phyloP scores from a whole-genome alignment of 2,113 vertebrate genomes.

The Corynorhinus townsendii region DNA sequence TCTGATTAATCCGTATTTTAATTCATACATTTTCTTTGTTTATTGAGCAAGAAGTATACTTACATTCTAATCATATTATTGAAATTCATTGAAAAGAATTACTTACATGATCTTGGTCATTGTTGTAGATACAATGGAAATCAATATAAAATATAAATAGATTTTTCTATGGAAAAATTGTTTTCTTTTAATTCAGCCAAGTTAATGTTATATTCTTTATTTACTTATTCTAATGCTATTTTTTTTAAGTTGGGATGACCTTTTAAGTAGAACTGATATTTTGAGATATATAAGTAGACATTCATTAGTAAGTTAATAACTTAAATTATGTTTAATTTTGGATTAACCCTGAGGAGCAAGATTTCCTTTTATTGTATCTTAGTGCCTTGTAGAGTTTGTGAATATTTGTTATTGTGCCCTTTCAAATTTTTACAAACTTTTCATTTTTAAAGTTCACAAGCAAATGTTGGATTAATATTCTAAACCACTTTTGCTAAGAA shows the following conservation, averaged over 20 bases:
- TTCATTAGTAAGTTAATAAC: conserved; percentile 11
- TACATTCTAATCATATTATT: neutral
- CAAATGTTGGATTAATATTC: conserved; percentile 28
- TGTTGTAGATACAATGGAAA: conserved; percentile 29
- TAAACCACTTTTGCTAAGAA: conserved; percentile 13
- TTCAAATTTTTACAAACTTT: conserved; percentile 27
- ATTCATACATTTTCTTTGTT: neutral
- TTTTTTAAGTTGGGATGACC: neutral
- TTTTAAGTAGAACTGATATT: conserved; percentile 39
- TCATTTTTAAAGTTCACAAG: conserved; percentile 13
- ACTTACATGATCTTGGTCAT: neutral
- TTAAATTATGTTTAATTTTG: conserved; percentile 26
- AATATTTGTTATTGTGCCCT: neutral
- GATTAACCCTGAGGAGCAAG: neutral
- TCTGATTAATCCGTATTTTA: conserved; percentile 14
- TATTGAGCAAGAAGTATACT: neutral
- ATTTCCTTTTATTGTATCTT: neutral
- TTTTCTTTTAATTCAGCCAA: neutral
- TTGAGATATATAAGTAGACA: neutral
- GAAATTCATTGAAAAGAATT: neutral
- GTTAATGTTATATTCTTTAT: neutral
- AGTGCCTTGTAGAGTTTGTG: neutral
- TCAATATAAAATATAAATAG: conserved; percentile 17
- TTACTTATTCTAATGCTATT: neutral
- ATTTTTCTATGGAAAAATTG: neutral